A percentile compares a stretch with the other conserved stretches of the same genome.
Evolutionary conservation across 1,140 invertebrate species (phyloP).

Genomic region (Meloidogyne chitwoodi): DNA sequence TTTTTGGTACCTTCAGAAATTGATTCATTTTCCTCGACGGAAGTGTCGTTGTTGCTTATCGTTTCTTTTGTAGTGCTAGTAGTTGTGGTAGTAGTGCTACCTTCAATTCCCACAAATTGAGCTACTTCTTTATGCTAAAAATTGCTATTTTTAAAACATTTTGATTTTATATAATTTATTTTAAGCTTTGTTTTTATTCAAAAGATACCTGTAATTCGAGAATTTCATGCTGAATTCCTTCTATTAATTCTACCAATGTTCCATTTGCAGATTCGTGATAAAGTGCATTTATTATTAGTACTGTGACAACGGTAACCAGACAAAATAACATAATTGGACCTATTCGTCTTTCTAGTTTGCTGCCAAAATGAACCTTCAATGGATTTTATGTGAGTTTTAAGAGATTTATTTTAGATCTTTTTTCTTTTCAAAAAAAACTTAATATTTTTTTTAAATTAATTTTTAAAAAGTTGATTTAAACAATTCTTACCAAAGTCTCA

Average conservation of each 20-base stretch:
- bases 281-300: conserved; percentile 18
- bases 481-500: not conserved
- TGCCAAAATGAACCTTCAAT: not conserved
- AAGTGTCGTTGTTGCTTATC: not conserved
- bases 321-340: conserved; percentile 5
- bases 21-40: not conserved
- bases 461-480: not conserved
- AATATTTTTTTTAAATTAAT: not conserved
- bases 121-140: conserved; percentile 12
- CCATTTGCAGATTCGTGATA: conserved; percentile 17
- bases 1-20: not conserved
- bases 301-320: conserved; percentile 4
- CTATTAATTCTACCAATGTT: conserved; percentile 8
- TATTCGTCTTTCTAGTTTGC: conserved; percentile 10
- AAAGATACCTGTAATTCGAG: not conserved
- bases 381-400: not conserved
- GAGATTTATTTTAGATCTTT: not conserved
- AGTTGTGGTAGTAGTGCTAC: not conserved
- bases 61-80: not conserved
- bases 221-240: conserved; percentile 4
- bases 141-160: not conserved
- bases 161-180: not conserved
- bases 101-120: not conserved
- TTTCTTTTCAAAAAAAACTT: not conserved
- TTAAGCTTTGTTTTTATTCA: not conserved